Evolutionary conservation across 2,888 invertebrate genomes (phyloP), one percentile per base, ranked within the genome.

Genomic region (Neoscelio sp.): DNA sequence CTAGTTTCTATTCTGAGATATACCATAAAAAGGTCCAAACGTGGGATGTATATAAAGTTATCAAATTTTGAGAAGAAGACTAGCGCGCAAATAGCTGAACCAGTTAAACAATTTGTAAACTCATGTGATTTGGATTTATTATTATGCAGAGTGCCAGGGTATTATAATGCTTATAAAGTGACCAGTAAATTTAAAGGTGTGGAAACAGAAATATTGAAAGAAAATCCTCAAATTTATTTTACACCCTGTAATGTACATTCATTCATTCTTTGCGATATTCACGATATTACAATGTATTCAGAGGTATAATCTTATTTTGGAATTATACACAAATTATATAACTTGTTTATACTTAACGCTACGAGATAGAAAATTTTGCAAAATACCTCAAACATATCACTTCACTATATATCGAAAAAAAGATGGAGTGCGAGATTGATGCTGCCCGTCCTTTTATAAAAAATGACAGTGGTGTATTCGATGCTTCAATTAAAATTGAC

Each of bases 391-490:
- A 3, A 30, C 10, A 30, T 60, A 12, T 60, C 44, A 1, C 42
- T 58, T 26, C 30, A 60, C 8, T 3, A 8, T 6, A 18, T 35
- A 10, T 62, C 46, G 3, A 44, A 23, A 20, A 62, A 35, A 18
- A 46, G 48, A 38, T 62, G 52, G 65, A 40, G 40, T 28, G 52
- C 42, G 6, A 50, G 40, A 40, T 52, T 28, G 65, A 65, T 40
- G 65, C 65, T 17, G 15, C 52, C 2, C 35, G 28, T n/a, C 64
- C 38, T 5, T 38, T 64, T 20, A 26, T 26, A 10, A 35, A 64
- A 6, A 48, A 64, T 26, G 40, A 58, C 23, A 23, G 0, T 6
- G 17, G 42, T 13, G 13, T 42, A 8, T 2, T 15, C 0, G 15
- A 42, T 5, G 8, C 58, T 26, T 58, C 42, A 6, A 28, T 7